Base-by-base conservation (phyloP, 92 coral and sea anemone genomes). In the Virgularia gustaviana region DNA sequence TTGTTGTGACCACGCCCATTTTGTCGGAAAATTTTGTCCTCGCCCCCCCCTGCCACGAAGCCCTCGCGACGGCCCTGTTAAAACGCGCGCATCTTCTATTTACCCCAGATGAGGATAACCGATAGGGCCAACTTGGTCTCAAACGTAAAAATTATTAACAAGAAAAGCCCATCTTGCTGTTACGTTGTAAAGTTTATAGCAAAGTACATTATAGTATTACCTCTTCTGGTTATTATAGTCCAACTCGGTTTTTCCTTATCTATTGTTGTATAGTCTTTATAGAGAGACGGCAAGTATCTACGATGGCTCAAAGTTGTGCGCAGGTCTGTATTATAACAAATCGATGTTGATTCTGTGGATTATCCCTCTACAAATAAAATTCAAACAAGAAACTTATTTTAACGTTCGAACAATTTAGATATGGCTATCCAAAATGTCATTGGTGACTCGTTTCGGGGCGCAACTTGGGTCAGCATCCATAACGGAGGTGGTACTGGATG, bases 401-500 rank as follows among this genome's bases (percentile, higher is more conserved):
- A n/a, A n/a, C n/a, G n/a, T 36, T 25, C 55, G 52, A n/a, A n/a
- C n/a, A n/a, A 33, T 81, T 9, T 49, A 94, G 99, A 94, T 66
- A 94, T 94, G 99, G 99, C 99, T 11, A 89, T 94, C 37, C 99
- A 94, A 54, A 94, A 94, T 53, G 91, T 71, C 53, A 88, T 90
- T 24, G 99, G 99, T 7, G 99, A 89, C 56, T 72, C 99, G 0
- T 94, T 94, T 77, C 88, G 99, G 13, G 99, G 99, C 41, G 99
- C 99, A 15, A 94, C 99, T 0, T 94, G 99, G 99, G 96, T 94
- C 0, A 83, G 96, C 12, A 66, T 94, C 11, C 99, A 94, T 75
- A 94, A 94, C 38, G 99, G 99, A 7, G 99, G 99, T 1, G 99
- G 99, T 16, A 89, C 83, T 30, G 99, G 99, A 44, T 94, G 99